Evolutionary conservation across 2,888 invertebrate species (phyloP), one percentile per base, ranked within the genome.

Genomic region (Bembecia ichneumoniformis): DNA sequence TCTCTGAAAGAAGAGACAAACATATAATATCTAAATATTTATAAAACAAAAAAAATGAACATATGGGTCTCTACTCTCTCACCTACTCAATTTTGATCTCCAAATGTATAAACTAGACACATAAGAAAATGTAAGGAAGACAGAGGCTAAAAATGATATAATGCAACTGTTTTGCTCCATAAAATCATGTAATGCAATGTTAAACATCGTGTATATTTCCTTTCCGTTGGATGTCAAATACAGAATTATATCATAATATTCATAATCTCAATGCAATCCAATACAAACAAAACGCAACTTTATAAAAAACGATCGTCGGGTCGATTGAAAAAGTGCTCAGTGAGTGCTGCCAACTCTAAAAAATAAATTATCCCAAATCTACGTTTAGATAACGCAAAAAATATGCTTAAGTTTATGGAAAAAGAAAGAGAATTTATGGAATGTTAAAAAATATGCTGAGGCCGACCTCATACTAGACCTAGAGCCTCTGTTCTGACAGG

Each of bases 21-120:
- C 36, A 54, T 10, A 40, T 7, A 40, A 11, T 4, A 40, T 40
- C 5, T 40, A 40, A 1, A 13, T 3, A 40, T 13, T 40, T 40
- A 40, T 40, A 40, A 40, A 14, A 13, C n/a, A 40, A 40, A 13
- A 40, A 9, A 40, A 40, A 40, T 13, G 7, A 14, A 15, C 44
- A 16, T 15, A 7, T 44, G 17, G 36, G 15, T 28, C 20, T n/a
- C n/a, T n/a, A n/a, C n/a, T n/a, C n/a, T 49, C 46, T 69, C 89
- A 93, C 94, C 94, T 94, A 88, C 89, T 89, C 63, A 92, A 89
- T 64, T 91, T 91, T 51, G 91, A 90, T 64, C 90, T 92, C 96
- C 96, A 96, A 49, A 97, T 90, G 77, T 97, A 96, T 52, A 97
- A 89, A 81, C 96, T 96, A 51, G 92, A 93, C 57, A 97, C 95